These are phyloP conservation scores for Drosophila asahinai DNA, from an alignment of 1,140 invertebrate species.

Conservation along the genomic window DNA sequence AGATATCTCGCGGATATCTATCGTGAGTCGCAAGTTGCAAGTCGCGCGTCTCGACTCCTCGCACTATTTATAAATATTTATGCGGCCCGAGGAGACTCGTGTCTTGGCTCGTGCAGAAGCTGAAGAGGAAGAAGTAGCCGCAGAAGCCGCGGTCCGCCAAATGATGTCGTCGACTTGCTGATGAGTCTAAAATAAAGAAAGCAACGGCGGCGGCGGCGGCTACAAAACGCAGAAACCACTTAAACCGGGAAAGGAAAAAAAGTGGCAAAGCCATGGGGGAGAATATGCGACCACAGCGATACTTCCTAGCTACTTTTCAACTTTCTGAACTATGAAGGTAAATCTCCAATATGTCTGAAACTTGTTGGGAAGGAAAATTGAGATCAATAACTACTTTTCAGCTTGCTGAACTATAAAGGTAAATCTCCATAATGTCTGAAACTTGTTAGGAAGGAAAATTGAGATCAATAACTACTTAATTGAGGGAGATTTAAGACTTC, in stretches of 20 bases:
- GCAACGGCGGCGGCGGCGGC: conserved; percentile 19
- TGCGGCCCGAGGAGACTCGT: conserved; percentile 48
- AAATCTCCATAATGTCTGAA: background rate
- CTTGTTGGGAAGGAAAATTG: background rate
- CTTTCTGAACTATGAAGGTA: background rate
- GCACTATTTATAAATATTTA: conserved; percentile 79
- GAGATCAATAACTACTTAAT: background rate
- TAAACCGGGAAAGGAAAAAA: conserved; percentile 42
- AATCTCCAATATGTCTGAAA: background rate
- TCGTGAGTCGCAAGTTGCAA: conserved; percentile 24
- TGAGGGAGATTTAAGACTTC: background rate
- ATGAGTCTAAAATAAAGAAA: conserved; percentile 80
- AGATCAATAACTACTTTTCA: background rate
- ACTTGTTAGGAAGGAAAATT: background rate
- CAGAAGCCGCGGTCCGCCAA: conserved; percentile 57
- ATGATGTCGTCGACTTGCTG: conserved; percentile 77
- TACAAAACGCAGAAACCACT: conserved; percentile 56
- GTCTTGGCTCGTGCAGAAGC: conserved; percentile 14
- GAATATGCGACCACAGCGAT: background rate
- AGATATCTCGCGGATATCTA: conserved; percentile 41
- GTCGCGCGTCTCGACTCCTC: conserved; percentile 39
- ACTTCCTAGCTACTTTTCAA: background rate
- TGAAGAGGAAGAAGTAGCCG: conserved; percentile 6
- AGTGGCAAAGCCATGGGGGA: background rate
- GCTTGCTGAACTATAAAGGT: background rate